Evolutionary conservation across 2,113 vertebrate genomes (phyloP).

Genomic region (Neodontobutis hainanensis): DNA sequence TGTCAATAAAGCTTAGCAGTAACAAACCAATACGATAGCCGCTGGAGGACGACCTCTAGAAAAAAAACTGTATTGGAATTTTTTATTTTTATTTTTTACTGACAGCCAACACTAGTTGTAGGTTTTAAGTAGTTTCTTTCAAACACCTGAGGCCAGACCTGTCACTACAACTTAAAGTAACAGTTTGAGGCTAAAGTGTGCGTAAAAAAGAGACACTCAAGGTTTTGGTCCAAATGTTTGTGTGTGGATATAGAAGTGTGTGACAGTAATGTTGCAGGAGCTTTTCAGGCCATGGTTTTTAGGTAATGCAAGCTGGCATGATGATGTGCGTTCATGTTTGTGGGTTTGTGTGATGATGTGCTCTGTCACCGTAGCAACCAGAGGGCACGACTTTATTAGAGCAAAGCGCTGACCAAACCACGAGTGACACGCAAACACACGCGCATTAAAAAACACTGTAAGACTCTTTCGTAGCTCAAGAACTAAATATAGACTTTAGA

Average conservation of each 20-base stretch:
- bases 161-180: conserved; percentile 52
- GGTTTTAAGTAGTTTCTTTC: conserved; percentile 37
- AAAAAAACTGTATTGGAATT: conserved; percentile 13
- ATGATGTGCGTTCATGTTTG: conserved; percentile 32
- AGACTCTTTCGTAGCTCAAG: conserved; percentile 22
- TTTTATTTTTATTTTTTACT: conserved; percentile 6
- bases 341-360: conserved; percentile 82
- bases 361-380: conserved; percentile 86
- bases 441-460: conserved; percentile 14
- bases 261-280: conserved; percentile 66
- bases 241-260: conserved; percentile 57
- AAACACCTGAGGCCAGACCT: conserved; percentile 49
- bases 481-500: background rate
- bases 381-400: conserved; percentile 67
- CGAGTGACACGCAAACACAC: conserved; percentile 56
- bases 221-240: conserved; percentile 27
- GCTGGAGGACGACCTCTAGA: conserved; percentile 63
- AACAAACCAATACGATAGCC: conserved; percentile 62
- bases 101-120: conserved; percentile 31
- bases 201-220: conserved; percentile 26
- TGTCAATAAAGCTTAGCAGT: conserved; percentile 83
- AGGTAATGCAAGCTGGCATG: conserved; percentile 69
- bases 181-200: conserved; percentile 10
- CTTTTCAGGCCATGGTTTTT: conserved; percentile 70
- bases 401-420: conserved; percentile 55